Base-by-base conservation (phyloP, 2,888 invertebrate species). In the Drosophila peninsularis region DNA sequence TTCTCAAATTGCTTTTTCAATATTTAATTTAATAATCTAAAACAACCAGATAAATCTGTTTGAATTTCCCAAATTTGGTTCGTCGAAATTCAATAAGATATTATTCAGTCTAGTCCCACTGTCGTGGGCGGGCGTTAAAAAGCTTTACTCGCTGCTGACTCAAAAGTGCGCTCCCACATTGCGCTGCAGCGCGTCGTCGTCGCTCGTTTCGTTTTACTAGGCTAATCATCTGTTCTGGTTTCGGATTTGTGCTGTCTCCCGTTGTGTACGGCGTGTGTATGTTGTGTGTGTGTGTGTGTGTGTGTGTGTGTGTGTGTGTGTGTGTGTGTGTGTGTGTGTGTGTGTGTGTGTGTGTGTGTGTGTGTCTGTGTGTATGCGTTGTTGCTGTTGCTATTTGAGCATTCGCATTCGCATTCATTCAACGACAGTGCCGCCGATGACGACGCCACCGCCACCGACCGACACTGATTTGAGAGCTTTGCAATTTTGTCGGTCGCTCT, bases 191-290 rank as follows among this genome's bases (percentile, higher is more conserved):
- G 27, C 27, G 27, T 30, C 27, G 54, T 53, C 71, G 70, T 44
- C 63, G 54, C 65, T 78, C 74, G 74, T 72, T 71, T 76, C 71
- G 67, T 78, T 85, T 86, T 90, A 91, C 90, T 90, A 89, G 91
- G 90, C 91, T 90, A 91, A 90, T 90, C 91, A 90, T 91, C 82
- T 90, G 90, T 87, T 89, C 91, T 90, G 90, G 86, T 90, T 90
- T 90, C 81, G 71, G 78, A 88, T 84, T 84, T 85, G 88, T 88
- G 77, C 58, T 73, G 78, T 85, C 67, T 70, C 72, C 62, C 60
- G 37, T 49, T 75, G 42, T 44, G 49, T 42, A 6, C 27, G 49
- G 37, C 36, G 41, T 52, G 17, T 62, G 44, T 57, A 34, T 44
- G 30, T 52, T 19, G n/a, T 62, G 39, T 62, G 39, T 37, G 30